phyloP scores from a whole-genome alignment of 2,113 vertebrate genomes.

The Eolophus roseicapilla region DNA sequence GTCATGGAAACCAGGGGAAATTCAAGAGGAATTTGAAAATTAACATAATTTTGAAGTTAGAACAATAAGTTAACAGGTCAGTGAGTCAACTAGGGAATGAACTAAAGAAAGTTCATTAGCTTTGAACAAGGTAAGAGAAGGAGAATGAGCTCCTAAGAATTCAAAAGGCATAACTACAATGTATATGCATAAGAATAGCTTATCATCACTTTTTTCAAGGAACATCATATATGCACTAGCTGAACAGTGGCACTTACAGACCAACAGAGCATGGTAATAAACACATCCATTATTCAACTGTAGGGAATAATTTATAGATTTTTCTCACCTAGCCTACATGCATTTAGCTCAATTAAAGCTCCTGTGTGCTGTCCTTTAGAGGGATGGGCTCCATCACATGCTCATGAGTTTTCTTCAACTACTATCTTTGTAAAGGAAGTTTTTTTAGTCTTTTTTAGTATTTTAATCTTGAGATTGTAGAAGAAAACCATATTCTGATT shows the following conservation, averaged over 20 bases:
- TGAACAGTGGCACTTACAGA: not conserved
- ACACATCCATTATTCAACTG: not conserved
- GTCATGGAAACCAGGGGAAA: conserved; percentile 30
- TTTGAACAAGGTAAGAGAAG: conserved; percentile 21
- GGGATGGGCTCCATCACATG: not conserved
- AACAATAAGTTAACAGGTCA: conserved; percentile 25
- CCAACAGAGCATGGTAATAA: not conserved
- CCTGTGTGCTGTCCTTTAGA: not conserved
- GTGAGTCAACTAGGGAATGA: not conserved
- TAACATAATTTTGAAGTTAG: conserved; percentile 18
- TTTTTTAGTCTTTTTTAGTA: not conserved
- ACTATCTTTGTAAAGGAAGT: not conserved
- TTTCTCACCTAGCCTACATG: not conserved
- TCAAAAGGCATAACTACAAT: not conserved
- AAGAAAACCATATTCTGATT: not conserved
- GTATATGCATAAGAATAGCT: not conserved
- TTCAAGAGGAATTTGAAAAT: conserved; percentile 22
- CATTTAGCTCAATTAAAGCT: not conserved
- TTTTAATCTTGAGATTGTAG: not conserved
- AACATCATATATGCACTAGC: not conserved
- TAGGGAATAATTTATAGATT: not conserved
- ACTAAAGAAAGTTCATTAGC: conserved; percentile 45
- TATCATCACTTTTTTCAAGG: conserved; percentile 22
- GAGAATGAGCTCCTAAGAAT: conserved; percentile 24
- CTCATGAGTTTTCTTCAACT: not conserved